Base-by-base conservation (phyloP, 2,797 vertebrate genomes). In the Urocyon cinereoargenteus region DNA sequence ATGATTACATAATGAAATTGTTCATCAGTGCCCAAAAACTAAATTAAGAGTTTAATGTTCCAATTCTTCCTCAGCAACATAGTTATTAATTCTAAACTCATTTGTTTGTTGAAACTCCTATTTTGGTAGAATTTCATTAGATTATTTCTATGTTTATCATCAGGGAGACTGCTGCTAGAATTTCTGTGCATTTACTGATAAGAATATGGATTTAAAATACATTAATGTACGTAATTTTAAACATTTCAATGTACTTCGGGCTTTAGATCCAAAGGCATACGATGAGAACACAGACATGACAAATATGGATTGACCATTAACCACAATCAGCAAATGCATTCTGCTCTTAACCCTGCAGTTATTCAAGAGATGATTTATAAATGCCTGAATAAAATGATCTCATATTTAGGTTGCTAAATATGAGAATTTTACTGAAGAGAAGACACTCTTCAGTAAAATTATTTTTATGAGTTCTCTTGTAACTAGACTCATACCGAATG, bases 61-160 rank as follows among this genome's bases (percentile, higher is more conserved):
- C 34, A 84, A 49, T 19, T 78, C 70, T 36, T 49, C 3, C 18
- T 4, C 26, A 88, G 68, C 11, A 94, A 36, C 6, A 26, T 88
- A 83, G 28, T 91, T 87, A 68, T 78, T 70, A 94, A 78, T 70
- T 75, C 40, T 21, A 77, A 34, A 61, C 24, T 81, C 53, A 72
- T 83, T 81, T 95, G 22, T 95, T 82, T 94, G 21, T n/a, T 79
- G 5, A 70, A n/a, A 79, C 62, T 89, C 3, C 26, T 70, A 66
- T 51, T 79, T 91, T 36, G n/a, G 49, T 83, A 78, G 49, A 49
- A 51, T 78, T 84, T 92, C 31, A 85, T 64, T 89, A 92, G 62
- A 26, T 79, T 40, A 26, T 85, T 89, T 64, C 19, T 73, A 26
- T 72, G 70, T 78, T 79, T 85, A 64, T 59, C 45, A 72, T 36